Base-by-base conservation (phyloP, 2,797 vertebrate genomes). In the Manis crassicaudata region DNA sequence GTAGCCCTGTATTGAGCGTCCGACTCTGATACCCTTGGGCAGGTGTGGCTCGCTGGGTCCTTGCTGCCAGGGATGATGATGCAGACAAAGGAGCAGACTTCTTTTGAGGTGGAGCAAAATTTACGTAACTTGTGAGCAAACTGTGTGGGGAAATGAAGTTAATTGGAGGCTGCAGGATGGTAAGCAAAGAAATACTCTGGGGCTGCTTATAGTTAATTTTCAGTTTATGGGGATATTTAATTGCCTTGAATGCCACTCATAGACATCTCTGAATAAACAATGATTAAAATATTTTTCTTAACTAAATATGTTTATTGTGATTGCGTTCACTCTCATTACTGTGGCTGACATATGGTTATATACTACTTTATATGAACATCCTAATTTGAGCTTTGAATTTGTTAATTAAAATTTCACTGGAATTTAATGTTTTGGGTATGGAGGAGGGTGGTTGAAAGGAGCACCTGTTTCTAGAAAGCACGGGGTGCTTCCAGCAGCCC, bases 121-220 rank as follows among this genome's bases (percentile, higher is more conserved):
- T 52, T 63, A 2, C 9, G 2, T 62, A 93, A 81, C 52, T 91
- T 63, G 82, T 91, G 65, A 3, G 0, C 63, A 87, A 60, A 60
- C 65, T 95, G 7, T 97, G 97, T 89, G 85, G 58, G 73, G 84
- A 96, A 95, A 90, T 77, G 72, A 96, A 96, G 91, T 84, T n/a
- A 91, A 72, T 37, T 50, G 43, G 63, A 86, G 43, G 46, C 63
- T 50, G 37, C 75, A 81, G 43, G 72, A 62, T 90, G 54, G 29
- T 77, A 90, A 89, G 43, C 54, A 79, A 62, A 56, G n/a, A 82
- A 77, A 35, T 62, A 52, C 76, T 8, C 54, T 43, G 62, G 67
- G 43, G 4, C 58, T 40, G 14, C 87, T 95, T 46, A 46, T 10
- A 46, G 43, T 46, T 46, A 46, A 46, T 65, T 80, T 83, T 63